A percentile compares a stretch with the other conserved stretches of the same genome.
Conservation (phyloP, 2,888 invertebrate genomes). For the Xestobium rufovillosum region DNA sequence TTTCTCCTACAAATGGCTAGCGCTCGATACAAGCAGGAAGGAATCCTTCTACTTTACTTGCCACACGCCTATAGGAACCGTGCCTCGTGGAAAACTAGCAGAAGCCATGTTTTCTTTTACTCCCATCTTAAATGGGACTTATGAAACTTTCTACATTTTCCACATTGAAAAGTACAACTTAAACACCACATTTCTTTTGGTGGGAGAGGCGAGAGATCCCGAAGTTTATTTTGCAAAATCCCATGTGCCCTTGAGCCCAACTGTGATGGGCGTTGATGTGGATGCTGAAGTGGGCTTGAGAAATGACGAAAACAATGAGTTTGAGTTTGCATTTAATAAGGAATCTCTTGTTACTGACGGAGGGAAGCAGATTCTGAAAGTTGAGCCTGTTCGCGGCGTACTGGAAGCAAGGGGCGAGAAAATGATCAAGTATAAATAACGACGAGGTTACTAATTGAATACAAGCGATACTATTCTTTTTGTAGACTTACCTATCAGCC, state of each 20-base stretch:
- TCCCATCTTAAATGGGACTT: constrained; percentile 54
- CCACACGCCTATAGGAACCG: constrained; percentile 49
- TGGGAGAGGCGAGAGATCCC: constrained; percentile 57
- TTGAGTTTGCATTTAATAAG: constrained; percentile 49
- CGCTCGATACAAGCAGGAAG: constrained; percentile 23
- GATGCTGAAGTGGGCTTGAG: constrained; percentile 43
- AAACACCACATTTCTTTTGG: constrained; percentile 51
- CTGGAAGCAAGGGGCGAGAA: constrained; percentile 45
- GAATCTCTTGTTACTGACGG: constrained; percentile 50
- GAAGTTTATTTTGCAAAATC: constrained; percentile 52
- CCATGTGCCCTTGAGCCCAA: constrained; percentile 53
- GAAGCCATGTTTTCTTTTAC: constrained; percentile 58
- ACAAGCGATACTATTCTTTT: constrained; percentile 15
- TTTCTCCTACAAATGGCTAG: constrained; percentile 42
- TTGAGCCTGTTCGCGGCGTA: constrained; percentile 47
- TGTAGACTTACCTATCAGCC: constrained; percentile 50
- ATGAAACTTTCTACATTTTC: constrained; percentile 62
- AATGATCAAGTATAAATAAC: constrained; percentile 45
- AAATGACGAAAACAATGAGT: constrained; percentile 49
- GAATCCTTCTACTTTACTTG: constrained; percentile 49
- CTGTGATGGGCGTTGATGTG: constrained; percentile 51
- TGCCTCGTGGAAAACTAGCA: constrained; percentile 52
- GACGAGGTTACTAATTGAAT: constrained; percentile 3
- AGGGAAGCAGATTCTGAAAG: constrained; percentile 45
- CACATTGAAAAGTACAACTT: constrained; percentile 49